Base-by-base conservation (phyloP, 2,888 invertebrate species). In the Nemapogon koenigi region DNA sequence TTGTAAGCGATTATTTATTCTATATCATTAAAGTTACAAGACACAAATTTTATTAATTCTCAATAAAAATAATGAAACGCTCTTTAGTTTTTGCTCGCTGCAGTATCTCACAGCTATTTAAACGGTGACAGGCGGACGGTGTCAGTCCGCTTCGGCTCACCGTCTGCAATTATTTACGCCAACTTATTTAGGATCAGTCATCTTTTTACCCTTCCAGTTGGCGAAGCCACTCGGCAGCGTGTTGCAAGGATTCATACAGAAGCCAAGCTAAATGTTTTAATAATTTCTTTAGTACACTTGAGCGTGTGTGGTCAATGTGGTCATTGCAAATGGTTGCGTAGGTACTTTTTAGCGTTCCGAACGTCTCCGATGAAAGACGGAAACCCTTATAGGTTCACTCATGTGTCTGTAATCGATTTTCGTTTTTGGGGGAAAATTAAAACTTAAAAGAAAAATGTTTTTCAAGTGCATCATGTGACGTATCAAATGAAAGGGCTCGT, bases 161-260 rank as follows among this genome's bases (percentile, higher is more conserved):
- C 18, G 55, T 55, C 53, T 43, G 53, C 57, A 59, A 73, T 73
- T 72, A 70, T 70, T 58, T 61, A 68, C 67, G 66, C 60, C 59
- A 57, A 63, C 59, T 68, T 57, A 58, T 31, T 40, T 31, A 40
- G 26, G 13, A 32, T 27, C 30, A 31, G 30, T 27, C 40, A 39
- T 31, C 28, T 33, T 39, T 39, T 39, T 35, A 35, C 35, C 25
- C 16, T 28, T 33, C 17, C 18, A 37, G 18, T 17, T 32, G 32
- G 15, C 7, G 18, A 32, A 32, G 32, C 32, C 16, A 17, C 18
- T 32, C 18, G 6, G 32, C 32, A 28, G 17, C 32, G 18, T 18
- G 18, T 32, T 32, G 3, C 33, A 14, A 31, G 19, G n/a, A 3
- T 10, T 11, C 33, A 19, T 33, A 33, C 33, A 33, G 33, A 33